Evolutionary conservation across 2,888 invertebrate genomes (phyloP), one percentile per base, ranked within the genome.

Genomic region (Teinopalpus imperialis): DNA sequence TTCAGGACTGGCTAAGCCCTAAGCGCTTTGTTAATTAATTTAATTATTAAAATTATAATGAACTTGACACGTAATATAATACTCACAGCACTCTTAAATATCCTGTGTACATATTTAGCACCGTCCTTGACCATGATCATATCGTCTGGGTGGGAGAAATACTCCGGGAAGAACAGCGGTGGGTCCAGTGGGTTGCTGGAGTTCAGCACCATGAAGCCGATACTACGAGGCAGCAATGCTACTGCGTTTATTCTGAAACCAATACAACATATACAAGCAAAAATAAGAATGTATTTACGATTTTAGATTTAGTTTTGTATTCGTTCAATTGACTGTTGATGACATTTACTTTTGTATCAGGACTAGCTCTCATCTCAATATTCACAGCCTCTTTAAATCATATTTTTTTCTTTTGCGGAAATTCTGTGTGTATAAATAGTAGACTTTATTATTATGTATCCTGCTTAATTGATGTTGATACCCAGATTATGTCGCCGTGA

Each of bases 241-340:
- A 72, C 78, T 2, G 69, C 76, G 49, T 75, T 79, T 0, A 67
- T 63, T n/a, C 83, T 83, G 55, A 3, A 56, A 65, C n/a, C n/a
- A n/a, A 39, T 16, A 14, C 7, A n/a, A 6, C 18, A 2, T n/a
- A 4, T 16, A 32, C 7, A 2, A 6, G 10, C 10, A 9, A 9
- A 32, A 32, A 18, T 3, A 2, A 20, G 5, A 9, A 5, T 20
- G 8, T 1, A 8, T 8, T 1, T 2, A 4, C 1, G n/a, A n/a
- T n/a, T 20, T 0, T 2, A 18, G 10, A 8, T 3, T 16, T 18
- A 16, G 7, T 6, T n/a, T 7, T 31, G 3, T 4, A 8, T 31
- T 7, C 9, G 16, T 20, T 18, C 9, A 13, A 7, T 4, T 12
- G 4, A 16, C 4, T 16, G 16, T 16, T 16, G 4, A 16, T 16